Conservation (phyloP, 1,140 invertebrate species). For the Calosoma granatense region DNA sequence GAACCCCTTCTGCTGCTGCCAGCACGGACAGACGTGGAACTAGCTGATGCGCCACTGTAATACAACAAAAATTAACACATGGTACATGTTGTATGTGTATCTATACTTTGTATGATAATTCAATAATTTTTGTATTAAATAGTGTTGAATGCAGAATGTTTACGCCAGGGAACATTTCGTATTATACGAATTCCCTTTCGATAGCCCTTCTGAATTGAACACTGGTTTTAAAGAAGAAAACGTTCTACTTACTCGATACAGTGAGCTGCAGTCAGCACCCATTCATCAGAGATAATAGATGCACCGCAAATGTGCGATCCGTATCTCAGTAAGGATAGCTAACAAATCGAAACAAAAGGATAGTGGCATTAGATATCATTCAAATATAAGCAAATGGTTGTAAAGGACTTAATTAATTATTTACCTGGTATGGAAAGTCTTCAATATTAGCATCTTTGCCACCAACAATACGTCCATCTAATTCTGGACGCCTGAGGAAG, state of each 20-base stretch:
- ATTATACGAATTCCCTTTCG: too few relatives aligned
- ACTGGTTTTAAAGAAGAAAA: too few relatives aligned
- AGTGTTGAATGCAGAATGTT: too few relatives aligned
- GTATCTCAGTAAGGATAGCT: slow-evolving; percentile 29
- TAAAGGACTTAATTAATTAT: slow-evolving; percentile 20
- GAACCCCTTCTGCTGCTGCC: slow-evolving; percentile 24
- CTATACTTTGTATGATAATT: slow-evolving; percentile 3
- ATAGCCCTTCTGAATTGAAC: too few relatives aligned
- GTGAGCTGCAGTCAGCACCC: slow-evolving; percentile 43
- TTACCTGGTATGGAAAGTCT: slow-evolving; percentile 30
- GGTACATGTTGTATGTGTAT: not conserved
- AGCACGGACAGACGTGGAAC: slow-evolving; percentile 18
- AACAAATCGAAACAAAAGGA: slow-evolving; percentile 16
- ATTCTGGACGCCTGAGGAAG: too few relatives aligned
- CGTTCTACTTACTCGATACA: too few relatives aligned
- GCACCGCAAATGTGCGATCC: slow-evolving; percentile 36
- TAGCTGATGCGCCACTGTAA: not conserved
- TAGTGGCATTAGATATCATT: slow-evolving; percentile 5
- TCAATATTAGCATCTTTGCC: slow-evolving; percentile 26
- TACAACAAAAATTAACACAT: too few relatives aligned
- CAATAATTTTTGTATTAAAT: not conserved
- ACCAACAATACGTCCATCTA: slow-evolving; percentile 29
- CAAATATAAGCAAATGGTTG: not conserved
- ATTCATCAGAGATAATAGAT: slow-evolving; percentile 35
- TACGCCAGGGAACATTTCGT: too few relatives aligned